phyloP scores from a whole-genome alignment of 2,113 vertebrate genomes.

The Indri indri region DNA sequence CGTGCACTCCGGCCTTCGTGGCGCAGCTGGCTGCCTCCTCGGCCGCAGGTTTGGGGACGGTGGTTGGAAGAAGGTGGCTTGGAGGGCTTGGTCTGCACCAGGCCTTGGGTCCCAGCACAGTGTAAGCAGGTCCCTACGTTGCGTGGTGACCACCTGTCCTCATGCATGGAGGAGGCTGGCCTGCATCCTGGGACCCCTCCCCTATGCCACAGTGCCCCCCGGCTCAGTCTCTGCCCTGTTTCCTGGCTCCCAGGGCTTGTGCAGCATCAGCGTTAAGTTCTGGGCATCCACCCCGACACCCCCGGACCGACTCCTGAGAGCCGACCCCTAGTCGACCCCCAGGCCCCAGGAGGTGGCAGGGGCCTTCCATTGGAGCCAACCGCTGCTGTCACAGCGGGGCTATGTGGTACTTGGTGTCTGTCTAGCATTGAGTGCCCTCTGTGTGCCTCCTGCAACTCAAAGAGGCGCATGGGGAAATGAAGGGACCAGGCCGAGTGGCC shows the following conservation, averaged over 20 bases:
- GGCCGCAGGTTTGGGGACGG: accelerated
- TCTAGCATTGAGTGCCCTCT: accelerated
- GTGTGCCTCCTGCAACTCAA: not conserved
- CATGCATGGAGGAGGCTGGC: not conserved
- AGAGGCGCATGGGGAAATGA: not conserved
- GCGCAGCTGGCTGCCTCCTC: not conserved
- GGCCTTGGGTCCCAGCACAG: accelerated
- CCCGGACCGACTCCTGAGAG: not conserved
- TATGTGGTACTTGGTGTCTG: accelerated
- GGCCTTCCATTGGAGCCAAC: too few relatives aligned
- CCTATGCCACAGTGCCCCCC: not conserved
- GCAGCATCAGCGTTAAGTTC: not conserved
- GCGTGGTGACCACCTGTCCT: not conserved
- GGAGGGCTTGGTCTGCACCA: not conserved
- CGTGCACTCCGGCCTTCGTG: accelerated
- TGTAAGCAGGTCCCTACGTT: too few relatives aligned
- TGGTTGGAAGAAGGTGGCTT: not conserved
- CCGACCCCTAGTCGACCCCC: accelerated
- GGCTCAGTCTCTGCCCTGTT: not conserved
- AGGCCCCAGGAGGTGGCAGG: not conserved
- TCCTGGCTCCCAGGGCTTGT: not conserved
- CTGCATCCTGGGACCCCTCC: not conserved
- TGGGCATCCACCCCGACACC: too few relatives aligned
- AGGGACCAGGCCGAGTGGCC: too few relatives aligned
- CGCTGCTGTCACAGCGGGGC: not conserved